Conservation (phyloP, 2,888 invertebrate genomes). For the Cerastis rubricosa region DNA sequence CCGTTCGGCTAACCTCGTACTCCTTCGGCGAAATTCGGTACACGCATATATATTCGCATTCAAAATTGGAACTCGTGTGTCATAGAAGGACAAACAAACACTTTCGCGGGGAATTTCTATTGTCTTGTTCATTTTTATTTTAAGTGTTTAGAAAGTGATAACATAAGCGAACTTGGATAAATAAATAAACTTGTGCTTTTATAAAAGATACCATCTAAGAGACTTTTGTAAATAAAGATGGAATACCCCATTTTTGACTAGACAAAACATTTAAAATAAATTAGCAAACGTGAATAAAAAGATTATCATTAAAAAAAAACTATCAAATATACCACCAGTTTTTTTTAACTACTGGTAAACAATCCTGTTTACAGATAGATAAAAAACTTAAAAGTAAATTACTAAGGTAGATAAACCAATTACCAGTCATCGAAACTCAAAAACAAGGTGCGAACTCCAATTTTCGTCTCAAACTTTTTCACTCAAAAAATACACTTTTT, state of each 20-base stretch:
- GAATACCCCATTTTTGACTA: not conserved
- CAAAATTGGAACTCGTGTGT: slow-evolving; percentile 71
- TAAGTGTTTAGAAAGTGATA: slow-evolving; percentile 42
- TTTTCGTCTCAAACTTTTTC: slow-evolving; percentile 14
- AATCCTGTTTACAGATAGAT: not conserved
- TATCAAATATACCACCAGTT: slow-evolving; percentile 42
- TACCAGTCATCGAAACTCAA: slow-evolving; percentile 35
- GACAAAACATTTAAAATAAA: not conserved
- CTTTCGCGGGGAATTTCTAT: slow-evolving; percentile 51
- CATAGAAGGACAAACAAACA: slow-evolving; percentile 49
- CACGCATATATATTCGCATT: slow-evolving; percentile 63
- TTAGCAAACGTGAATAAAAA: slow-evolving; percentile 4
- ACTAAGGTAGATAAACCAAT: slow-evolving; percentile 28
- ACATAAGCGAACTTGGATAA: not conserved
- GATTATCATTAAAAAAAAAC: not conserved
- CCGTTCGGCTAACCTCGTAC: slow-evolving; percentile 56
- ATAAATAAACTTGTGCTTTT: not conserved
- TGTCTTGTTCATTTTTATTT: slow-evolving; percentile 19
- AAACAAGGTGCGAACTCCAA: slow-evolving; percentile 8
- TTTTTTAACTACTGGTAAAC: not conserved
- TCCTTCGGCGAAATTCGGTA: slow-evolving; percentile 54
- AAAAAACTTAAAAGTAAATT: not conserved
- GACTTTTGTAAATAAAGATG: not conserved
- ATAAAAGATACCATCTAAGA: slow-evolving; percentile 46
- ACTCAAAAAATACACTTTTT: slow-evolving; percentile 57